Evolutionary conservation across 2,888 invertebrate genomes (phyloP).

Genomic region (Euzetes globulus): DNA sequence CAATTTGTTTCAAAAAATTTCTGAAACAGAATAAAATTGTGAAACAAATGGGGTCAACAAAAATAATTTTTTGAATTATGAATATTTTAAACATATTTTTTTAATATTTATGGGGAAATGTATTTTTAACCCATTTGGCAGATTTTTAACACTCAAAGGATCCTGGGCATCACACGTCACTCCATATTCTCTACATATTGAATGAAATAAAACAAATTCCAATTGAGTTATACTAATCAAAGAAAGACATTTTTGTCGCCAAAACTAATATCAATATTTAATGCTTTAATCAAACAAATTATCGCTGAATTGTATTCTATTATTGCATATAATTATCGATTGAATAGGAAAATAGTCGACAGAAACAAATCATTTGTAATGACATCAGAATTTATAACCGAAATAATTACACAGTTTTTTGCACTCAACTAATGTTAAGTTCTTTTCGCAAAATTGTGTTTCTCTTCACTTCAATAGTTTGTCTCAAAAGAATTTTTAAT

Average conservation of each 20-base stretch:
- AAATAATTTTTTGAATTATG: not conserved
- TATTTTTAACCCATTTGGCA: too few relatives aligned
- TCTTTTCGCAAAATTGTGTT: not conserved
- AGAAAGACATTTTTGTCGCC: too few relatives aligned
- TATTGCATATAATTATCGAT: not conserved
- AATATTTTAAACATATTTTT: not conserved
- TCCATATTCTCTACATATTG: not conserved
- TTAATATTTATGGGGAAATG: too few relatives aligned
- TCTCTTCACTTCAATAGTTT: not conserved
- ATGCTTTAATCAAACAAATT: too few relatives aligned
- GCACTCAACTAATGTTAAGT: not conserved
- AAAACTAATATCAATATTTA: too few relatives aligned
- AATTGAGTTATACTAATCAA: too few relatives aligned
- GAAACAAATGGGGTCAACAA: not conserved
- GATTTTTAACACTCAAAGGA: too few relatives aligned
- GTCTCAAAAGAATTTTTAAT: not conserved
- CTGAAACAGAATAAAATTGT: not conserved
- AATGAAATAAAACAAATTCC: not conserved
- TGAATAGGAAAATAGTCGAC: not conserved
- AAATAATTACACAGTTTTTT: not conserved
- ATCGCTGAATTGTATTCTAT: too few relatives aligned
- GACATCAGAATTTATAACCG: not conserved
- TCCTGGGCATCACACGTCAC: too few relatives aligned
- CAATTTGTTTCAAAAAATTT: too few relatives aligned
- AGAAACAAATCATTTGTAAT: not conserved